Evolutionary conservation across 1,140 invertebrate species (phyloP).

Genomic region (Lordiphosa clarofinis): DNA sequence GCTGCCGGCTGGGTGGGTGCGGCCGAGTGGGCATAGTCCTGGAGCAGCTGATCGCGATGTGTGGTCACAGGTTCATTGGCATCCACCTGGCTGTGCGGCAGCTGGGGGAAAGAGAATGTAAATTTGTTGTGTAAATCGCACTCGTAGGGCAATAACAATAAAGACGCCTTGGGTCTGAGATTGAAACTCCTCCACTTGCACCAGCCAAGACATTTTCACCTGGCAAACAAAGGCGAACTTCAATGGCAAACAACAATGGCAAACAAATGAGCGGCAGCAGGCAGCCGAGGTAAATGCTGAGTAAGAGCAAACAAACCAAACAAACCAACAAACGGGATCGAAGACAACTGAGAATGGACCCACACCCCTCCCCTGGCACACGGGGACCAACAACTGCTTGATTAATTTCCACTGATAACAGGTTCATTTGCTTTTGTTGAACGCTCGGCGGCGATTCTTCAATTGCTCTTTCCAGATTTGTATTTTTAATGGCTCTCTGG

Average conservation of each 20-base stretch:
- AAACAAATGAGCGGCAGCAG: conserved; percentile 62
- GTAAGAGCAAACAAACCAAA: conserved; percentile 61
- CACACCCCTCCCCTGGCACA: background rate
- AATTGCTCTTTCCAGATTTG: conserved; percentile 54
- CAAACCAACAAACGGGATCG: conserved; percentile 32
- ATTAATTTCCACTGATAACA: conserved; percentile 78
- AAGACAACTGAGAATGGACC: conserved; percentile 23
- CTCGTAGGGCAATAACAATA: conserved; percentile 47
- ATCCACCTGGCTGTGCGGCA: conserved; percentile 40
- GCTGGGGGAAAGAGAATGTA: conserved; percentile 37
- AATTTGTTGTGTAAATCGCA: conserved; percentile 72
- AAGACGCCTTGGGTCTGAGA: conserved; percentile 31
- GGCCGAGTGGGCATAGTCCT: conserved; percentile 43
- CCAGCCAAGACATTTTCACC: conserved; percentile 56
- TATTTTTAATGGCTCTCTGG: conserved; percentile 33
- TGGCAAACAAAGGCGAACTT: conserved; percentile 70
- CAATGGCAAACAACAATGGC: conserved; percentile 72
- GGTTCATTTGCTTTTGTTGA: conserved; percentile 77
- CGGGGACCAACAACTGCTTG: conserved; percentile 39
- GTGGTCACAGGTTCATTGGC: conserved; percentile 61
- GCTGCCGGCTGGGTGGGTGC: conserved; percentile 44
- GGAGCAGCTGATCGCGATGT: conserved; percentile 40
- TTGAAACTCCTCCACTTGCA: conserved; percentile 18
- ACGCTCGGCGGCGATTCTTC: conserved; percentile 56
- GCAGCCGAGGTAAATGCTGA: conserved; percentile 50